phyloP scores from a whole-genome alignment of 2,113 vertebrate species.

The Hucho hucho region DNA sequence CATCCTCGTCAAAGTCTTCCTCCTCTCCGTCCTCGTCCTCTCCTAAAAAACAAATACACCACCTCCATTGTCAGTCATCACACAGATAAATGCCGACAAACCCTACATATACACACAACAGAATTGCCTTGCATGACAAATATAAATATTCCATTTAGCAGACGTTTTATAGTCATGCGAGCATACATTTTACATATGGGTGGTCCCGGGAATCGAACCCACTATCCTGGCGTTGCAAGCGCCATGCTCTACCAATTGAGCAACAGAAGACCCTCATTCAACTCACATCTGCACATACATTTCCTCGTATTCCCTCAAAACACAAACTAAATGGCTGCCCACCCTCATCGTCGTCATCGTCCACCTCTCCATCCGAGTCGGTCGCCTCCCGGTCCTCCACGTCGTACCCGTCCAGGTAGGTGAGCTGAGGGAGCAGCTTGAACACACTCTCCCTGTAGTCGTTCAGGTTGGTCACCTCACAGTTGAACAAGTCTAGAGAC shows the following conservation, averaged over 20 bases:
- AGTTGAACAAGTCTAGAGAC: constrained; percentile 93
- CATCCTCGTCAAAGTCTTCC: constrained; percentile 83
- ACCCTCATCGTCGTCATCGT: constrained; percentile 81
- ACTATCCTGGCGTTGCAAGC: too few species aligned
- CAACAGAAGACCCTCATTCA: background rate
- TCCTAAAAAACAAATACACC: constrained; percentile 45
- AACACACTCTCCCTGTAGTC: constrained; percentile 92
- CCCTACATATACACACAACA: too few species aligned
- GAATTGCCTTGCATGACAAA: too few species aligned
- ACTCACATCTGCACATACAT: background rate
- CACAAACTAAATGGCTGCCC: background rate
- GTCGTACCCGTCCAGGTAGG: constrained; percentile 90
- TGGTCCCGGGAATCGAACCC: too few species aligned
- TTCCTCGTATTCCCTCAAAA: background rate
- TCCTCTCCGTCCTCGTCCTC: constrained; percentile 85
- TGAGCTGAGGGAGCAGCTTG: constrained; percentile 86
- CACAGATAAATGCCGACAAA: too few species aligned
- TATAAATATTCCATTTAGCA: too few species aligned
- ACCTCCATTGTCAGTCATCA: too few species aligned
- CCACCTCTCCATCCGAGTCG: constrained; percentile 86
- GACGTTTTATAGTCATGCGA: too few species aligned
- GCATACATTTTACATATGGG: too few species aligned
- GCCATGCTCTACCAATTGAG: too few species aligned
- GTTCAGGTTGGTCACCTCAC: constrained; percentile 89
- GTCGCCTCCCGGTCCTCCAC: constrained; percentile 84